Evolutionary conservation across 2,113 vertebrate genomes (phyloP), one percentile per base, ranked within the genome.

Genomic region (Sorex fumeus): DNA sequence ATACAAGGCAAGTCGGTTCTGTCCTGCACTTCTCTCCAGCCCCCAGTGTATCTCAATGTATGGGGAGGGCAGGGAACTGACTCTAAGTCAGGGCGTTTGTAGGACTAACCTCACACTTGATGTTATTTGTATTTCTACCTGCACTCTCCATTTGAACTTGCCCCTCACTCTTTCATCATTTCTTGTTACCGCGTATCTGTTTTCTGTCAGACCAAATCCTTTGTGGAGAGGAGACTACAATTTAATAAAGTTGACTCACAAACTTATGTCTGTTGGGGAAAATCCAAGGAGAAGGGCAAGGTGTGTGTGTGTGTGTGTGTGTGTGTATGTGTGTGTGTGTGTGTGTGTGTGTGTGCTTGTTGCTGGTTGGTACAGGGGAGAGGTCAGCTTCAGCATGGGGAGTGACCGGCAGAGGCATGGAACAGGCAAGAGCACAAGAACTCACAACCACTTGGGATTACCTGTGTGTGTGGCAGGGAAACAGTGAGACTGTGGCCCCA

Each of bases 161-260:
- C 19, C 64, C 64, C 50, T 90, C 70, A 27, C 21, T 87, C 36
- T 66, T 71, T 89, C 74, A 36, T 75, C 87, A 89, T 78, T 45
- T 87, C 84, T 32, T 74, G 15, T 84, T 93, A 71, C 30, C 15
- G 6, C 71, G 18, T 74, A 74, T 86, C 72, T 93, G 86, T 87
- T 85, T 91, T 87, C 32, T 53, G 16, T 66, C 60, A 57, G 34
- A 27, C 66, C 66, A 86, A 88, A 66, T 86, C 40, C 70, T 92
- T 89, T 81, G 53, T 79, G 23, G 11, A 89, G 23, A 15, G 9
- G 43, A 88, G 30, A 27, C 13, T 66, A 25, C 50, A 77, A 40
- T 75, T 93, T 87, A 86, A 75, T 85, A 94, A 53, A 53, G 76
- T 36, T 88, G 66, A 90, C 40, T 34, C 53, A 83, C 53, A 83